Percentiles rank a stretch among this genome's conserved stretches.
phyloP scores from a whole-genome alignment of 1,140 invertebrate species.

The Ostrea edulis region DNA sequence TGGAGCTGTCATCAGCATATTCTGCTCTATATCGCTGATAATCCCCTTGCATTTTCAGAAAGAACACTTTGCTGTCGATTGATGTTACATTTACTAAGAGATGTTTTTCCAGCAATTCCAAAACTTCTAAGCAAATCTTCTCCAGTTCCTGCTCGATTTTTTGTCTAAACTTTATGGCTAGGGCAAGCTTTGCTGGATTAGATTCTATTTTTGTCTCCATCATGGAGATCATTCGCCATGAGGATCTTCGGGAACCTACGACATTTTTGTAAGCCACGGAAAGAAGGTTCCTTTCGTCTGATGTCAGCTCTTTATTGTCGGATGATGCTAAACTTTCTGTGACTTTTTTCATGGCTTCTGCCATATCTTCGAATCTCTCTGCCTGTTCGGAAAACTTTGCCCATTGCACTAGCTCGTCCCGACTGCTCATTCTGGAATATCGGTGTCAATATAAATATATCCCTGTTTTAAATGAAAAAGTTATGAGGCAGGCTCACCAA shows the following conservation, averaged over 20 bases:
- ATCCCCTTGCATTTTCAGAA: slow-evolving; percentile 99
- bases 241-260: slow-evolving; percentile 96
- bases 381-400: slow-evolving; percentile 72
- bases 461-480: neutral
- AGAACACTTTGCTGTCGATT: slow-evolving; percentile 97
- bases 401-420: slow-evolving; percentile 62
- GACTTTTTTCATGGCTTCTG: slow-evolving; percentile 67
- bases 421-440: slow-evolving; percentile 21
- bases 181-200: slow-evolving; percentile 92
- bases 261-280: slow-evolving; percentile 99
- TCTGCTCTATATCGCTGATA: slow-evolving; percentile 99
- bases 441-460: neutral
- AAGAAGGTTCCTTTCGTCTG: slow-evolving; percentile 93
- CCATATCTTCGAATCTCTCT: slow-evolving; percentile 75
- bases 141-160: slow-evolving; percentile 99
- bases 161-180: slow-evolving; percentile 87
- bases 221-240: slow-evolving; percentile 98
- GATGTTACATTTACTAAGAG: slow-evolving; percentile 84
- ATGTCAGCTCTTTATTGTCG: slow-evolving; percentile 65
- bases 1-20: slow-evolving; percentile 90
- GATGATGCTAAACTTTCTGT: slow-evolving; percentile 55
- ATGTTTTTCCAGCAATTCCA: slow-evolving; percentile 97
- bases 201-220: slow-evolving; percentile 93
- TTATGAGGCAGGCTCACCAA: neutral
- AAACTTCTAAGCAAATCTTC: slow-evolving; percentile 98